Base-by-base conservation (phyloP, 2,888 invertebrate species). In the Cheilosia vernalis region DNA sequence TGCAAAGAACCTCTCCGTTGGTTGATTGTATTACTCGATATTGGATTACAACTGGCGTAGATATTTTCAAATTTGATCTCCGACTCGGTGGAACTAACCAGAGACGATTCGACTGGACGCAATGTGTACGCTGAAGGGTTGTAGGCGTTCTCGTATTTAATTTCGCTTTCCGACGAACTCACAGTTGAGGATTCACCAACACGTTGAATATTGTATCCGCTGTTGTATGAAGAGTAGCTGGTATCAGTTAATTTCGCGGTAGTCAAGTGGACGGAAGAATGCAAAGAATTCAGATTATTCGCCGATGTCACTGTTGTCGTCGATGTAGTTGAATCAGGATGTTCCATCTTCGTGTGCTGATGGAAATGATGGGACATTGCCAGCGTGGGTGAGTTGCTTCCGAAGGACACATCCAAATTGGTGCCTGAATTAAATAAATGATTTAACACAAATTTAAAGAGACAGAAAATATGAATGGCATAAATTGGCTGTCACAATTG, bases 1-100 rank as follows among this genome's bases (percentile, higher is more conserved):
- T 98, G 98, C 15, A 98, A 94, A 0, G 97, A 97, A 0, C 97
- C 97, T 40, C 97, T 93, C n/a, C 97, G 92, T 87, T 94, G 94
- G 84, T 93, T 93, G 40, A 90, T 88, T 51, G 91, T 88, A 53
- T 89, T 89, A 83, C 90, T 90, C 47, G 92, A 89, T 51, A 91
- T 90, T 9, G 89, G 89, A 80, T 78, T 88, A 47, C 87, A 81
- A 83, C 88, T 89, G 4, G 90, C 88, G 73, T 92, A 92, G 47
- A 92, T 88, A 83, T 89, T 90, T 80, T 92, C 90, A 67, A 91
- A 88, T 6, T 90, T 91, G 30, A 92, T 89, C 53, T 92, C 92
- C 1, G 90, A 85, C 76, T 92, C 92, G n/a, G 90, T 91, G 6
- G 92, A 92, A 3, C 89, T 89, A 5, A 90, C 90, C 9, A 89